Conservation (phyloP, 2,113 vertebrate genomes). For the Jaculus jaculus region DNA sequence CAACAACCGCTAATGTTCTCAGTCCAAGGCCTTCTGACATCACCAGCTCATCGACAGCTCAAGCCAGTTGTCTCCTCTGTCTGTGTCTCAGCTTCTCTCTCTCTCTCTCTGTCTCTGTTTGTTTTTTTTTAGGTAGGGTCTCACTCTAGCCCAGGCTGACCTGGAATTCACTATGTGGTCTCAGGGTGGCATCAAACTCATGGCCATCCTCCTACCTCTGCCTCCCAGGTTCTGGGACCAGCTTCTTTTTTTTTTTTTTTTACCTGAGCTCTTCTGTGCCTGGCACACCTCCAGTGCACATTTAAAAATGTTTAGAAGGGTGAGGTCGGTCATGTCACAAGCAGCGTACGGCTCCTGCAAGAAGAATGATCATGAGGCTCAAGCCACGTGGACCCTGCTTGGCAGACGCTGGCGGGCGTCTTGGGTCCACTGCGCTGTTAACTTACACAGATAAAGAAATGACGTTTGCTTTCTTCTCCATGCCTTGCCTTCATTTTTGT, state of each 20-base stretch:
- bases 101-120: no score
- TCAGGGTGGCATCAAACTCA: no score
- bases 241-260: no score
- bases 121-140: no score
- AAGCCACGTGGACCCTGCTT: neutral
- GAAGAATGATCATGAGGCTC: neutral
- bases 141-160: no score
- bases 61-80: neutral
- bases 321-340: neutral
- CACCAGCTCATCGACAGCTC: neutral
- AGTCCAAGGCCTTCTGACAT: neutral
- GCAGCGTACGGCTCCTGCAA: neutral
- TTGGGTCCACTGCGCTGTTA: neutral
- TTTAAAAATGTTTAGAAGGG: neutral
- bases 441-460: neutral
- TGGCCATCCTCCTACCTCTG: no score
- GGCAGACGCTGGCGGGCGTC: neutral
- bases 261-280: no score
- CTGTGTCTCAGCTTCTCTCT: neutral
- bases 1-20: neutral
- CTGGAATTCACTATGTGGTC: no score
- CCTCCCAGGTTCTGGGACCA: no score
- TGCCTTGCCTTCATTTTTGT: neutral
- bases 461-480: neutral
- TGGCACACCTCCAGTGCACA: neutral